These are phyloP conservation scores for Helicolenus hilgendorfi DNA, from an alignment of 2,797 vertebrate genomes.

Conservation along the genomic window DNA sequence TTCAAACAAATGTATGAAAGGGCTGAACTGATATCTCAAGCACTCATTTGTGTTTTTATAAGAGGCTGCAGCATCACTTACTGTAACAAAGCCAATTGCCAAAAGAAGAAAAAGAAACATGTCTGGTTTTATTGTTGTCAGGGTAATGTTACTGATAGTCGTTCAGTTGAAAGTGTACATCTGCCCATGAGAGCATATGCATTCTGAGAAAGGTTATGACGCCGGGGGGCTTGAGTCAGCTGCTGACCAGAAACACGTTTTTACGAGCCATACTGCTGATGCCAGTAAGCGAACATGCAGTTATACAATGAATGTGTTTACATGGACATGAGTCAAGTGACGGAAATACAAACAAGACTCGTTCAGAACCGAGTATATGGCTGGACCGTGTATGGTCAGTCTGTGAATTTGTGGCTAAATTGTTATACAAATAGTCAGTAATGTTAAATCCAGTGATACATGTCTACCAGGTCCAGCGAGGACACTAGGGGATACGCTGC, in stretches of 20 bases:
- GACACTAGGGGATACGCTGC: too few species aligned
- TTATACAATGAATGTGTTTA: background rate
- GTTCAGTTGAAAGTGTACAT: background rate
- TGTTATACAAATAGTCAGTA: too few species aligned
- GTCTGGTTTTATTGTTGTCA: background rate
- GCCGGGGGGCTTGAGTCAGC: background rate
- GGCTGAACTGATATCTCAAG: background rate
- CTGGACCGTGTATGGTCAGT: too few species aligned
- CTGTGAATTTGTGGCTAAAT: too few species aligned
- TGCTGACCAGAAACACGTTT: background rate
- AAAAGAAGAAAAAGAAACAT: background rate
- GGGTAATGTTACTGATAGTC: background rate
- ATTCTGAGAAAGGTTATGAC: background rate
- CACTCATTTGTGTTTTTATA: background rate
- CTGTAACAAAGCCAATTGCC: background rate
- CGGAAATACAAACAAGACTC: too few species aligned
- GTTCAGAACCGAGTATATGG: too few species aligned
- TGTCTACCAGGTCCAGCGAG: too few species aligned
- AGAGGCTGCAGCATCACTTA: background rate
- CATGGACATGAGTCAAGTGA: background rate
- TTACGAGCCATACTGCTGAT: background rate
- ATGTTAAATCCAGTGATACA: too few species aligned
- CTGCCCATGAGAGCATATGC: background rate
- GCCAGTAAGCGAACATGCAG: background rate
- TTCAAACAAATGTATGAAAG: background rate